phyloP scores from a whole-genome alignment of 2,113 vertebrate genomes.

The Pollimyrus isidori region DNA sequence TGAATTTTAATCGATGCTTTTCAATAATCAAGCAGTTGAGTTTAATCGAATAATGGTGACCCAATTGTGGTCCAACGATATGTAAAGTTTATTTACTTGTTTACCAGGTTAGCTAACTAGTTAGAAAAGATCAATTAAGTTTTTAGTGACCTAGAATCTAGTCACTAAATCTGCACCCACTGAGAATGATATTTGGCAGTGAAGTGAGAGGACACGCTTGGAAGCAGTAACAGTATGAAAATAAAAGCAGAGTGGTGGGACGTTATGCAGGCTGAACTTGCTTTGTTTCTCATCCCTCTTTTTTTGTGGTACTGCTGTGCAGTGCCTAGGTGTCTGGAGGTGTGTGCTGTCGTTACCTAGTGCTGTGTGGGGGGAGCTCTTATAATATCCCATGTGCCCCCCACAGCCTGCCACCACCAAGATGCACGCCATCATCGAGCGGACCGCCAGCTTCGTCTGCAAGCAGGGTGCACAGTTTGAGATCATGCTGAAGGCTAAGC shows the following conservation, averaged over 20 bases:
- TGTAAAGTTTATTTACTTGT: background rate
- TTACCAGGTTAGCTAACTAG: background rate
- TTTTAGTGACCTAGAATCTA: background rate
- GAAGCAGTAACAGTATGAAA: too few relatives aligned
- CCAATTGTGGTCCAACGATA: background rate
- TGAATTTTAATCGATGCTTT: background rate
- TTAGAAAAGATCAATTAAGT: background rate
- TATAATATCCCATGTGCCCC: conserved; percentile 8
- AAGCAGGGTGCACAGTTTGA: conserved; percentile 96
- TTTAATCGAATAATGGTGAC: background rate
- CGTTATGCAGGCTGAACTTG: background rate
- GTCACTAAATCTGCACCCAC: background rate
- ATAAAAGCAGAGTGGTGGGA: background rate
- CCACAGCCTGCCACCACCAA: conserved; percentile 86
- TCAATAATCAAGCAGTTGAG: background rate
- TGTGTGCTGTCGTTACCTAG: background rate
- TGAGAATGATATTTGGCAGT: background rate
- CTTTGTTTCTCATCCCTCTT: background rate
- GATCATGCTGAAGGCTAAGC: conserved; percentile 95
- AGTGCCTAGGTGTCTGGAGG: background rate
- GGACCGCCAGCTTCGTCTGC: conserved; percentile 90
- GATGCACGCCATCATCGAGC: conserved; percentile 94
- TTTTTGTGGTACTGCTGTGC: background rate
- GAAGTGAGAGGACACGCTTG: background rate
- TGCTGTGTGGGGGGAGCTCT: background rate